These are phyloP conservation scores for Orientallactaga sibirica DNA, from an alignment of 2,797 vertebrate genomes.

Conservation along the genomic window DNA sequence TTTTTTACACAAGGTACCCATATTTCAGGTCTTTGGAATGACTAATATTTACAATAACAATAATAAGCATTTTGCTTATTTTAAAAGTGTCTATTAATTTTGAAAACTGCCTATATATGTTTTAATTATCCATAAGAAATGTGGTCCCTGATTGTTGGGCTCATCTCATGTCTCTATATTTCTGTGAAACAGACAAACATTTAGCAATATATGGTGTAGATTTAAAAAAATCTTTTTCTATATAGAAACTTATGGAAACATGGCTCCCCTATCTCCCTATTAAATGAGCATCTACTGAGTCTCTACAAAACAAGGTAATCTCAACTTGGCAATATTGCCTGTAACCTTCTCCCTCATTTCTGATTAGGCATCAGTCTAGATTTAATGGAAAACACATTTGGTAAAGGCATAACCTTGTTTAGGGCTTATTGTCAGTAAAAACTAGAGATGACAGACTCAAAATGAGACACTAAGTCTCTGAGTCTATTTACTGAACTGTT, in stretches of 20 bases:
- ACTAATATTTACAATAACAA: not conserved
- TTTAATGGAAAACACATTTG: not conserved
- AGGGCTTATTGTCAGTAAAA: not conserved
- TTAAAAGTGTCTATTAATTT: constrained; percentile 42
- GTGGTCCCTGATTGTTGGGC: not conserved
- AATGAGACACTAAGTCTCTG: not conserved
- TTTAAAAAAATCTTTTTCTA: not conserved
- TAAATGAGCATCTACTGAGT: not conserved
- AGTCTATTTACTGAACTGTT: not conserved
- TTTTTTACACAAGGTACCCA: not conserved
- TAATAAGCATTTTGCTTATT: not conserved
- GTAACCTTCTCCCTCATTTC: not conserved
- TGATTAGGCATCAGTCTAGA: not conserved
- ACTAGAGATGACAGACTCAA: not conserved
- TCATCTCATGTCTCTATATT: not conserved
- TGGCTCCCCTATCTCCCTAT: not conserved
- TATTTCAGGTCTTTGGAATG: not conserved
- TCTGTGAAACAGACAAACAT: not conserved
- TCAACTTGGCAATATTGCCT: not conserved
- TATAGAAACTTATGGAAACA: not conserved
- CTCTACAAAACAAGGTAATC: not conserved
- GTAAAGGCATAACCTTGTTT: not conserved
- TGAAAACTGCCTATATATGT: not conserved
- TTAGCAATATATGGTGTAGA: not conserved
- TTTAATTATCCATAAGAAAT: not conserved